Conservation (phyloP, 2,888 invertebrate species). For the Cephus runcator region DNA sequence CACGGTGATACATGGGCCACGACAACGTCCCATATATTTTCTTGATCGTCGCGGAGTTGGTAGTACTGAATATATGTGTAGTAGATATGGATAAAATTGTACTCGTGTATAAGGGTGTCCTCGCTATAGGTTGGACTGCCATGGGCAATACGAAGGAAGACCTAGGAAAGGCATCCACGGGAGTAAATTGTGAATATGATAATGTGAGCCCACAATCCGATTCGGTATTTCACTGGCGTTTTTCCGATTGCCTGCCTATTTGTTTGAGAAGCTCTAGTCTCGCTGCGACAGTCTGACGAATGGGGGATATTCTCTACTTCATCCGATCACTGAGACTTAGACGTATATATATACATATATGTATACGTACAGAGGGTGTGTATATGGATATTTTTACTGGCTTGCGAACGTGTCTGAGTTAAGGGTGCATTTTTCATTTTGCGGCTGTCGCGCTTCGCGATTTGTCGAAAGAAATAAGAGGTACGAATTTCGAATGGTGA, state of each 20-base stretch:
- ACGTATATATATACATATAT: background rate
- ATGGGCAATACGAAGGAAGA: constrained; percentile 5
- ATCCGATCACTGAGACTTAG: constrained; percentile 26
- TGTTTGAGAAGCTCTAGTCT: constrained; percentile 51
- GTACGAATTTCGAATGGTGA: background rate
- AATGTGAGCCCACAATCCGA: constrained; percentile 58
- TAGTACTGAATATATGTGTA: constrained; percentile 19
- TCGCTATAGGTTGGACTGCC: constrained; percentile 8
- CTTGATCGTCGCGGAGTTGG: constrained; percentile 17
- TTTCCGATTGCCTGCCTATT: constrained; percentile 58
- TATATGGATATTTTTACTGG: background rate
- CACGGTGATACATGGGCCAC: constrained; percentile 35
- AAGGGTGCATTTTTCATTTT: constrained; percentile 3
- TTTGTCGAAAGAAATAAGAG: background rate
- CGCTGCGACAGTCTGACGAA: constrained; percentile 53
- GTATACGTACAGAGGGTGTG: background rate
- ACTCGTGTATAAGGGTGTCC: background rate
- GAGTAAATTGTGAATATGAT: constrained; percentile 60
- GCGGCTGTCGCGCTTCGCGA: background rate
- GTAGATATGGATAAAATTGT: background rate
- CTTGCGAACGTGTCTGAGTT: background rate
- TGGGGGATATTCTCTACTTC: constrained; percentile 49
- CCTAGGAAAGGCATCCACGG: constrained; percentile 1
- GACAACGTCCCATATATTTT: constrained; percentile 29
- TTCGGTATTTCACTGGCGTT: constrained; percentile 60